Evolutionary conservation across 2,797 vertebrate species (phyloP).

Genomic region (Cossypha niveicapilla): DNA sequence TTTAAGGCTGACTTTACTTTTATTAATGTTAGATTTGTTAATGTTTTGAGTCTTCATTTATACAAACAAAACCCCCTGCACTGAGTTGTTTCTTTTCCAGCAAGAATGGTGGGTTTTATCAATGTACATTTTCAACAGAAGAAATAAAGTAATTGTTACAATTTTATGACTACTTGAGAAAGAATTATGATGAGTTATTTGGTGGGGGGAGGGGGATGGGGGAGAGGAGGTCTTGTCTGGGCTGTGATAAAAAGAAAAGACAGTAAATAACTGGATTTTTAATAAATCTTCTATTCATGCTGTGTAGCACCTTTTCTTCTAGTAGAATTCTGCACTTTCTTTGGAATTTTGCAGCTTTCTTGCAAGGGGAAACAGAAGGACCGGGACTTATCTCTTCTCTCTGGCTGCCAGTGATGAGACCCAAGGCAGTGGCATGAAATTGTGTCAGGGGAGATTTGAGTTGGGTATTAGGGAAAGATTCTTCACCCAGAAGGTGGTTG

Average conservation of each 20-base stretch:
- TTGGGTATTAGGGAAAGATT: neutral
- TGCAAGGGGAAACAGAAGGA: neutral
- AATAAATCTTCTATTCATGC: neutral
- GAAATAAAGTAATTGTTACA: neutral
- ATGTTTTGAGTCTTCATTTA: neutral
- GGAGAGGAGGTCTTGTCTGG: neutral
- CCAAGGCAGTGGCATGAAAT: neutral
- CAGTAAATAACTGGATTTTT: neutral
- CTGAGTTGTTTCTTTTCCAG: neutral
- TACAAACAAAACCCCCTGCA: neutral
- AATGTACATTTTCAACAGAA: neutral
- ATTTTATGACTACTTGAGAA: neutral
- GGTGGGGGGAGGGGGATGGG: no score
- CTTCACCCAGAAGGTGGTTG: neutral
- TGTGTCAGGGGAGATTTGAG: neutral
- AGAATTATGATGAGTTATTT: neutral
- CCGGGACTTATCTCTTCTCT: neutral
- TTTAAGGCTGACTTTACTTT: neutral
- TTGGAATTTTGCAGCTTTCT: neutral
- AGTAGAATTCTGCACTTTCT: neutral
- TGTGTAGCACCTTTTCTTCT: neutral
- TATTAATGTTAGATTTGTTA: neutral
- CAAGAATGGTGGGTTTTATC: neutral
- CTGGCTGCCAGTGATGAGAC: neutral
- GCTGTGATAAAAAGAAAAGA: neutral